Conservation (phyloP, 2,888 invertebrate species). For the Polyploca ridens region DNA sequence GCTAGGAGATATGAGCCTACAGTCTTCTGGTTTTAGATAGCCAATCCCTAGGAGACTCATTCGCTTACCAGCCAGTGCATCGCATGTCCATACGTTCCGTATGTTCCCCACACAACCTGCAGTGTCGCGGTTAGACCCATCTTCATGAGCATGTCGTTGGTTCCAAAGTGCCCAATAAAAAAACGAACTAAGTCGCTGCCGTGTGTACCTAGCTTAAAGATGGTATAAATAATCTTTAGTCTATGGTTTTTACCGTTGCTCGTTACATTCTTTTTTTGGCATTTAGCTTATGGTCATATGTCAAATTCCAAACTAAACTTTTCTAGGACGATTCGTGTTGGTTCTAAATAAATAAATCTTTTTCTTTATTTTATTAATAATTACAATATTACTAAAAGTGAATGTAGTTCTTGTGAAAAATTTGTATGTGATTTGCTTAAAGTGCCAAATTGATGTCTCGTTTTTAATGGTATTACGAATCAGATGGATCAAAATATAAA, state of each 20-base stretch:
- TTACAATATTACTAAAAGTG: constrained; percentile 50
- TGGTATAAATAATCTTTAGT: constrained; percentile 20
- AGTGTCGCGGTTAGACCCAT: too few relatives aligned
- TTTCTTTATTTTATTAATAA: constrained; percentile 70
- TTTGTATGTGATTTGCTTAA: constrained; percentile 68
- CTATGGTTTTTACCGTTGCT: constrained; percentile 71
- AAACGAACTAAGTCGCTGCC: too few relatives aligned
- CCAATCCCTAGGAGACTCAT: too few relatives aligned
- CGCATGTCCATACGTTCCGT: too few relatives aligned
- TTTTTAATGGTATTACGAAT: constrained; percentile 73
- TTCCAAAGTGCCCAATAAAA: too few relatives aligned
- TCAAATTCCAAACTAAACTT: constrained; percentile 81
- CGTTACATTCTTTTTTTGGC: constrained; percentile 48
- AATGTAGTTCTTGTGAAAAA: constrained; percentile 71
- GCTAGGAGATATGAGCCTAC: too few relatives aligned
- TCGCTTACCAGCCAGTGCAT: too few relatives aligned
- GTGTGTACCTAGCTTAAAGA: too few relatives aligned
- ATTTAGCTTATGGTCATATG: constrained; percentile 64
- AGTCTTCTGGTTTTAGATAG: too few relatives aligned
- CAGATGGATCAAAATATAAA: constrained; percentile 82
- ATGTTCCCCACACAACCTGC: too few relatives aligned
- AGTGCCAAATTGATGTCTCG: constrained; percentile 82
- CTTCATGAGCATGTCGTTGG: too few relatives aligned
- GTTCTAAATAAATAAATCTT: constrained; percentile 60
- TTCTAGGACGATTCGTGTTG: constrained; percentile 72